These are phyloP conservation scores for Dysmachus trigonus DNA, from an alignment of 2,888 invertebrate genomes.

Conservation along the genomic window DNA sequence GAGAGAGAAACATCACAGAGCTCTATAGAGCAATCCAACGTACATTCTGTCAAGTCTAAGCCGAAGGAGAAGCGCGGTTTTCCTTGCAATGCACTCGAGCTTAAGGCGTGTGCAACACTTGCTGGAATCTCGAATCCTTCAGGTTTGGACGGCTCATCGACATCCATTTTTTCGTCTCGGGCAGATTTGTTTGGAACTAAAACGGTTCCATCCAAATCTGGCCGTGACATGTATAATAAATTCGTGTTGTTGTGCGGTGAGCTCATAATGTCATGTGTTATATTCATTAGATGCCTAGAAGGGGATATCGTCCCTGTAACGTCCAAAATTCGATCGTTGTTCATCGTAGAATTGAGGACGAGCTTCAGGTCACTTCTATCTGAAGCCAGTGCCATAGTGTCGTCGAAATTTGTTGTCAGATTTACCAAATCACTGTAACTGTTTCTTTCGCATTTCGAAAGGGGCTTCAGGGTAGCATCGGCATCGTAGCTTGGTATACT, in stretches of 20 bases:
- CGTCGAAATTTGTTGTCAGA: slow-evolving; percentile 48
- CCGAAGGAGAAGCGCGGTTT: slow-evolving; percentile 62
- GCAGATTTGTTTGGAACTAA: background rate
- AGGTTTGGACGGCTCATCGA: slow-evolving; percentile 52
- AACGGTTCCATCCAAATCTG: slow-evolving; percentile 24
- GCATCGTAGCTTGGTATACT: slow-evolving; percentile 34
- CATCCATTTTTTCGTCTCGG: slow-evolving; percentile 54
- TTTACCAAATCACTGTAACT: slow-evolving; percentile 16
- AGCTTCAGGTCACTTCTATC: slow-evolving; percentile 60
- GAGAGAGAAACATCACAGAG: slow-evolving; percentile 62
- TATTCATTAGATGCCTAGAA: slow-evolving; percentile 56
- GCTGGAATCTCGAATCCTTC: slow-evolving; percentile 43
- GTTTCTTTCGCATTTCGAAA: background rate
- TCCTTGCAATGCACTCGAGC: slow-evolving; percentile 44
- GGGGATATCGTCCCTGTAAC: slow-evolving; percentile 55
- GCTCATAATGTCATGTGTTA: slow-evolving; percentile 58
- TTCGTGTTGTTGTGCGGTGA: slow-evolving; percentile 55
- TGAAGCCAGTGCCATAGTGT: slow-evolving; percentile 54
- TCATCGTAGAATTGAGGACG: slow-evolving; percentile 60
- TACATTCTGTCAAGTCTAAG: slow-evolving; percentile 61
- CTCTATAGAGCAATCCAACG: slow-evolving; percentile 63
- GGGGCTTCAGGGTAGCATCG: background rate
- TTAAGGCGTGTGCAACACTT: slow-evolving; percentile 42
- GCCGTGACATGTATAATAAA: slow-evolving; percentile 58
- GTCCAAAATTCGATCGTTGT: slow-evolving; percentile 59